phyloP scores from a whole-genome alignment of 2,797 vertebrate genomes.

The Pseudotriccus pelzelni region DNA sequence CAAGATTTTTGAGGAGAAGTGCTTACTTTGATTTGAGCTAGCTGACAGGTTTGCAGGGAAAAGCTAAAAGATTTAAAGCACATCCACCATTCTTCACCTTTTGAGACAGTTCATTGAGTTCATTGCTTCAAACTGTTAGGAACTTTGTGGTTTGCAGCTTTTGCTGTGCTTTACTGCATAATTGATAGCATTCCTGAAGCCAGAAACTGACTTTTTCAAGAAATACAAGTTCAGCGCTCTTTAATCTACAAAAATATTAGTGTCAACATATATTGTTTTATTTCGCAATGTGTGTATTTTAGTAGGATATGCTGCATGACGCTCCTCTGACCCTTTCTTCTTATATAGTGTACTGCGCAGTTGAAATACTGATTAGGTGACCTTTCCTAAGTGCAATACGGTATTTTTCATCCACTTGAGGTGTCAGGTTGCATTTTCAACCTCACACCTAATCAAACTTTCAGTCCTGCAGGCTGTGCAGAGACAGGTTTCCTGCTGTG shows the following conservation, averaged over 20 bases:
- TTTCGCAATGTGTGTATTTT: not conserved
- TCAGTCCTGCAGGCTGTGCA: not conserved
- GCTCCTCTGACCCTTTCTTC: not conserved
- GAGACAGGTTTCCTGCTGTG: not conserved
- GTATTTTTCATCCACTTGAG: slow-evolving; percentile 3
- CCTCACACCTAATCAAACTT: not conserved
- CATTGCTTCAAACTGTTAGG: not conserved
- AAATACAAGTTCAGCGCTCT: not conserved
- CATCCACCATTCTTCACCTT: not conserved
- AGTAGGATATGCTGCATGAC: not conserved
- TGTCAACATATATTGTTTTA: not conserved
- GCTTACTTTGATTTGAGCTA: not conserved
- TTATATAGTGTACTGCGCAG: not conserved
- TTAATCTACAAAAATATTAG: not conserved
- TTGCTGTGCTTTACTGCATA: not conserved
- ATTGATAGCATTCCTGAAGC: not conserved
- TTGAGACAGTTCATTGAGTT: not conserved
- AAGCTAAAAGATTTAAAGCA: not conserved
- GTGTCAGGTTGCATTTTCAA: slow-evolving; percentile 8
- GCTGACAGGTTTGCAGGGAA: not conserved
- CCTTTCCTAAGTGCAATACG: not conserved
- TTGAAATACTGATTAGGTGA: not conserved
- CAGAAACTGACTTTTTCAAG: not conserved
- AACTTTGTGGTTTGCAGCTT: not conserved
- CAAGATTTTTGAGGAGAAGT: not conserved